These are phyloP conservation scores for Psammodynastes pulverulentus DNA, from an alignment of 2,113 vertebrate species.

Conservation along the genomic window DNA sequence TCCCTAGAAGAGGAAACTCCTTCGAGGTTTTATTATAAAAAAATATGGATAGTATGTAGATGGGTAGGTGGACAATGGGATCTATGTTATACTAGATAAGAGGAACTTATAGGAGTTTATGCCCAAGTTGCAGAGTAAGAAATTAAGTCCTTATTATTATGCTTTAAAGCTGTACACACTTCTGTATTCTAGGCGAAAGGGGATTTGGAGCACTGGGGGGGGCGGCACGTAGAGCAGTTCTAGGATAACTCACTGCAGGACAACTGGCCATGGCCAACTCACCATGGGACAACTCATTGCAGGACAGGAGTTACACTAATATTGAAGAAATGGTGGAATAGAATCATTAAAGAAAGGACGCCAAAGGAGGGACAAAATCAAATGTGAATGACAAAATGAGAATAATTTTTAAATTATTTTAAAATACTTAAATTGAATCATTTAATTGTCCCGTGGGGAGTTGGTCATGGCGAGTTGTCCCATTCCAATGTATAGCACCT, in stretches of 20 bases:
- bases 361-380: neutral
- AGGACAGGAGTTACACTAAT: neutral
- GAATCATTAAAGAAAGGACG: neutral
- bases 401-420: neutral
- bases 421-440: neutral
- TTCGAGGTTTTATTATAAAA: neutral
- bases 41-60: neutral
- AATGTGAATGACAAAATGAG: neutral
- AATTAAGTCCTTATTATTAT: neutral
- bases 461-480: neutral
- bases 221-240: neutral
- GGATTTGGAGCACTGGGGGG: neutral
- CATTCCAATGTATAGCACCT: neutral
- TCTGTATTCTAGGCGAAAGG: neutral
- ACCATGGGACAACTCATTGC: neutral
- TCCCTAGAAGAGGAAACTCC: neutral
- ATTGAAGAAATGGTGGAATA: neutral
- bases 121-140: neutral
- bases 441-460: neutral
- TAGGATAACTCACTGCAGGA: neutral
- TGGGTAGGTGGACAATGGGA: neutral
- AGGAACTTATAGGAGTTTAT: neutral
- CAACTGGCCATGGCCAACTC: too few relatives aligned
- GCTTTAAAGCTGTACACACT: neutral
- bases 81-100: neutral